Base-by-base conservation (phyloP, 2,888 invertebrate genomes). In the Ophion obscuratus region DNA sequence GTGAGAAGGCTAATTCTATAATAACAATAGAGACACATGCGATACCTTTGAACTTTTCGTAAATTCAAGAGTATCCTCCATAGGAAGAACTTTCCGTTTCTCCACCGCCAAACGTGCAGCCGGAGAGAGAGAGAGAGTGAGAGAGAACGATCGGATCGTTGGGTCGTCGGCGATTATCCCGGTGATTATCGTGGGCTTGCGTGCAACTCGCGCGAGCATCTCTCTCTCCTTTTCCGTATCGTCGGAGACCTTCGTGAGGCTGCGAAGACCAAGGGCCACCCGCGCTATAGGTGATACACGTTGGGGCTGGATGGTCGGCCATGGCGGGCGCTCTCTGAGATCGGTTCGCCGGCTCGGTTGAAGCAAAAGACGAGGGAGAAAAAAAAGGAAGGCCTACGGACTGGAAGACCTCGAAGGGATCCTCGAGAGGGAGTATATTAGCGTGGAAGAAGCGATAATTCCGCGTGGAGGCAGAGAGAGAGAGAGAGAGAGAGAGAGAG, bases 391-490 rank as follows among this genome's bases (percentile, higher is more conserved):
- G 64, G 27, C 47, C 10, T 14, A 27, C 57, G 67, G 89, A 90
- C 88, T 91, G 89, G 89, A 89, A 90, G 91, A 89, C 89, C 89
- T 91, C 89, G 89, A 85, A 83, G 82, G 85, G 85, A 78, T 83
- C 77, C 64, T 36, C 88, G 84, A 83, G 84, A 87, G 74, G 80
- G 85, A 83, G 68, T 62, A 84, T 82, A 83, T 87, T 77, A 78
- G 77, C 73, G 64, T 24, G 64, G 62, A 74, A 68, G 74, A 44
- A 70, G 67, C 81, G 78, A 84, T 83, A 78, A 84, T 83, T 86
- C 75, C 73, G 86, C 70, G 81, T 76, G 70, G 61, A 70, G 68
- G 64, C n/a, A 66, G 82, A 70, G 82, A 64, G 64, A 62, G 40
- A 66, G 78, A 66, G 75, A 47, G 53, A 17, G 17, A 14, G 53